Conservation (phyloP, 2,888 invertebrate species). For the Cabera pusaria region DNA sequence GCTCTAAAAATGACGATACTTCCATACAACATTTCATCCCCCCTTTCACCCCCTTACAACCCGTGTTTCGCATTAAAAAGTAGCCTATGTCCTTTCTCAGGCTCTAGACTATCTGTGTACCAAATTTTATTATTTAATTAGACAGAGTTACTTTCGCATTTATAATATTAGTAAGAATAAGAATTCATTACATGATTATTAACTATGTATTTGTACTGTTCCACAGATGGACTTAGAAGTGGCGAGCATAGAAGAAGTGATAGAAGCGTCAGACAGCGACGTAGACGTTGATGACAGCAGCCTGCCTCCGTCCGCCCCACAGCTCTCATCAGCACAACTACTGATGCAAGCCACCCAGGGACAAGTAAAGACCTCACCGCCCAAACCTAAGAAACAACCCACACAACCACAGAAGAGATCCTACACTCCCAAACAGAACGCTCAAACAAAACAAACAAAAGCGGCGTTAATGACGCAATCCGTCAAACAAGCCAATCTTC, state of each 20-base stretch:
- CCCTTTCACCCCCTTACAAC: too few species aligned
- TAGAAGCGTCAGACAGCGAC: conserved; percentile 71
- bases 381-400: conserved; percentile 43
- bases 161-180: too few species aligned
- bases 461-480: conserved; percentile 53
- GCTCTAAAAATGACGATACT: too few species aligned
- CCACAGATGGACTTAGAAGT: conserved; percentile 62
- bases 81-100: too few species aligned
- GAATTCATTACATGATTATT: too few species aligned
- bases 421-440: conserved; percentile 29
- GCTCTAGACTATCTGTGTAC: too few species aligned
- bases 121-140: too few species aligned
- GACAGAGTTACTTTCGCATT: too few species aligned
- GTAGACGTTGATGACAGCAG: conserved; percentile 71
- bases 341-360: conserved; percentile 66
- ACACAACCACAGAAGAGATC: conserved; percentile 32
- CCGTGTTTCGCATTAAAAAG: too few species aligned
- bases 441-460: conserved; percentile 36
- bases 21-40: too few species aligned
- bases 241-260: conserved; percentile 52
- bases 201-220: too few species aligned
- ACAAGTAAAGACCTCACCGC: conserved; percentile 38
- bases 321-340: conserved; percentile 67
- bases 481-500: conserved; percentile 52
- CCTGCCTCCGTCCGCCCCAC: conserved; percentile 40